Evolutionary conservation across 2,113 vertebrate species (phyloP), one percentile per base, ranked within the genome.

Genomic region (Saccopteryx bilineata): DNA sequence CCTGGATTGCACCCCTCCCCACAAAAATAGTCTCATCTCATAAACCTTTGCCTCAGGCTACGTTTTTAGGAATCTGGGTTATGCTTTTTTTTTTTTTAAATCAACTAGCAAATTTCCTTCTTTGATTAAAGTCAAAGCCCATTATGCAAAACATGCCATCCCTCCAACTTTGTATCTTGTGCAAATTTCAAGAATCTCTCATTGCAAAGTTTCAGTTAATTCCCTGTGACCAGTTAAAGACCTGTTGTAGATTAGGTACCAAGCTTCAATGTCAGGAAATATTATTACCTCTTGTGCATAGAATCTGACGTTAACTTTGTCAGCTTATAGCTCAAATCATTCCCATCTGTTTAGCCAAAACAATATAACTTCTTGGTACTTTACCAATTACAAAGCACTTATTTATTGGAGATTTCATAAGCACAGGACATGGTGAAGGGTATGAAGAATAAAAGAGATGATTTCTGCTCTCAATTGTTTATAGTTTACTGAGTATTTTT

Each of bases 271-370:
- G 26, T 80, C 93, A 68, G 66, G 12, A 50, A 33, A 60, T 76
- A 39, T 87, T 90, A 87, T 80, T 90, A 63, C 15, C 24, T 26
- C 18, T 92, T 69, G 52, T 52, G 17, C 68, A 74, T 23, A 66
- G 88, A 78, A n/a, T 92, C 61, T 87, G 78, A 72, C 91, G 54
- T 76, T 12, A 84, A 66, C 48, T 87, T 97, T 17, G 2, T 95
- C 86, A 94, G 54, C 31, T 65, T 61, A 58, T 3, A 48, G 76
- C 52, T 81, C 66, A 94, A 89, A 95, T 97, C 92, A 91, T 89
- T 93, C 94, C 69, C 82, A 81, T 95, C 39, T 88, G 90, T 86
- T 82, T 95, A 94, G 96, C 95, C 92, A 96, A 95, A 92, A 83
- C 86, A 81, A 93, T 91, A 86, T 93, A 91, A 93, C 92, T 94